phyloP scores from a whole-genome alignment of 2,888 invertebrate genomes.

The Biston betularia region DNA sequence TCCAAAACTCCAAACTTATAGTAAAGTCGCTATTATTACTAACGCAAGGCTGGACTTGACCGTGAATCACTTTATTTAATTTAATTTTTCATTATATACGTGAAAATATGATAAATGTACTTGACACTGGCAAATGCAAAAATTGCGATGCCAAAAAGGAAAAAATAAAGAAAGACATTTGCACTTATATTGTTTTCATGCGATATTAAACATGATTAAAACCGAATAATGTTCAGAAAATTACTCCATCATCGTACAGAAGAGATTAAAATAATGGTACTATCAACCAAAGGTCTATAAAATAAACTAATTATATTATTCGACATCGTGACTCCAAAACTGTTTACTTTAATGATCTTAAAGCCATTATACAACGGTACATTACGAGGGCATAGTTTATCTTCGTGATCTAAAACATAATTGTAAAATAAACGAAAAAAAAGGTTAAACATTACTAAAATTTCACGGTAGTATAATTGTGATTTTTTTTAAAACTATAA shows the following conservation, averaged over 20 bases:
- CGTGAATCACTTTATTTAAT: no score
- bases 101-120: no score
- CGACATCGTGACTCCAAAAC: slow-evolving; percentile 32
- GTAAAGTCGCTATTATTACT: no score
- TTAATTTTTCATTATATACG: no score
- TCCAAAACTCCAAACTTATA: no score
- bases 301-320: slow-evolving; percentile 5
- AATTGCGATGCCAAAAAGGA: no score
- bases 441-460: background rate
- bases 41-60: no score
- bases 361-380: slow-evolving; percentile 21
- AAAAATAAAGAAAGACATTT: no score
- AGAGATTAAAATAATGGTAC: slow-evolving; percentile 8
- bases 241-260: background rate
- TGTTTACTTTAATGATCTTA: slow-evolving; percentile 12
- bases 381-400: slow-evolving; percentile 17
- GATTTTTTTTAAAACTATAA: no score
- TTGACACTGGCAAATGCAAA: no score
- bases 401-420: slow-evolving; percentile 12
- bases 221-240: slow-evolving; percentile 1
- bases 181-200: background rate
- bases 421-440: background rate
- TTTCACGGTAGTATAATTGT: background rate
- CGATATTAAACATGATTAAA: background rate
- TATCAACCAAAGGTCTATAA: background rate